Conservation (phyloP, 2,113 vertebrate species). For the Eupsittula cactorum region DNA sequence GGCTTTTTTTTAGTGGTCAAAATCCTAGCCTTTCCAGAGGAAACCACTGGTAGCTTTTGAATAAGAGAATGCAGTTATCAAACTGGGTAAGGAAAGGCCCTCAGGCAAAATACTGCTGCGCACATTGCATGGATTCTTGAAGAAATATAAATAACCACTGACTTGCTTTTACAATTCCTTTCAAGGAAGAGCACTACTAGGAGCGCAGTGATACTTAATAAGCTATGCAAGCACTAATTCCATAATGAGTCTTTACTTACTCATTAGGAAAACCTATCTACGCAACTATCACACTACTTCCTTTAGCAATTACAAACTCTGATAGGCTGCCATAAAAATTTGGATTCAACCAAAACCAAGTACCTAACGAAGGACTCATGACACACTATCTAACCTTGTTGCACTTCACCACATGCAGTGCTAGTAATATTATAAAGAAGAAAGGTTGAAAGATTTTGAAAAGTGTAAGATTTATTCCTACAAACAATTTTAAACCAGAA, state of each 20-base stretch:
- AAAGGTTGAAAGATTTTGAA: constrained; percentile 6
- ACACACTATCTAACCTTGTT: not conserved
- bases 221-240: constrained; percentile 17
- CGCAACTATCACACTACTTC: not conserved
- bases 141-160: not conserved
- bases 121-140: not conserved
- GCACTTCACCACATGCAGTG: not conserved
- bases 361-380: not conserved
- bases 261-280: constrained; percentile 15
- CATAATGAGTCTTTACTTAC: constrained; percentile 13
- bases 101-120: not conserved
- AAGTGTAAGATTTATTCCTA: constrained; percentile 19
- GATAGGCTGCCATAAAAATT: constrained; percentile 3
- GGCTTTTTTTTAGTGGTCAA: not conserved
- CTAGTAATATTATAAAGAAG: not conserved
- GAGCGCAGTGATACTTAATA: not conserved
- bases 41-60: not conserved
- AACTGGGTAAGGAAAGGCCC: not conserved
- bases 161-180: constrained; percentile 15
- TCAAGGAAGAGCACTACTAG: not conserved
- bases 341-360: constrained; percentile 8
- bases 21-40: not conserved
- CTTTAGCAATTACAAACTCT: constrained; percentile 30
- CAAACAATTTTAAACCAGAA: not conserved
- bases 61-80: not conserved